phyloP scores from a whole-genome alignment of 2,113 vertebrate genomes.

The Cyphomyrus plagiostoma region DNA sequence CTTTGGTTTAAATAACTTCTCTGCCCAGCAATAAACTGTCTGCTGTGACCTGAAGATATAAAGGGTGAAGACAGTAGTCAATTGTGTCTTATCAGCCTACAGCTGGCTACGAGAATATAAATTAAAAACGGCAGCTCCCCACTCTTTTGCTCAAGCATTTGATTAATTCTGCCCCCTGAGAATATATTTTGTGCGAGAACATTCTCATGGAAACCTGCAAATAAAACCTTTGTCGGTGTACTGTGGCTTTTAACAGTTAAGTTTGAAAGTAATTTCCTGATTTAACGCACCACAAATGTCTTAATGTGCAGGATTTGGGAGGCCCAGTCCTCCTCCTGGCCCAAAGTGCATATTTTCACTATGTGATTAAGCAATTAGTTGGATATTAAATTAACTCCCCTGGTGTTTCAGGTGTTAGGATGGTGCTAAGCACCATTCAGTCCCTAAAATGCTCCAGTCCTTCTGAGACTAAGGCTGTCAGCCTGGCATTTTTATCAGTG shows the following conservation, averaged over 20 bases:
- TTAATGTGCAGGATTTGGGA: background rate
- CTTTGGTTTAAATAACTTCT: conserved; percentile 1
- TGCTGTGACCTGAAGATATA: background rate
- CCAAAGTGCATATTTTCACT: background rate
- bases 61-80: background rate
- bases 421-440: background rate
- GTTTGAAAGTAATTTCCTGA: background rate
- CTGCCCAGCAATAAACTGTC: background rate
- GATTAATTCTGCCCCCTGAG: background rate
- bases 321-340: background rate
- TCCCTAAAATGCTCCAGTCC: background rate
- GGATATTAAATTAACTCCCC: background rate
- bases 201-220: background rate
- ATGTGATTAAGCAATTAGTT: background rate
- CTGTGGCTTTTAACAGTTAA: background rate
- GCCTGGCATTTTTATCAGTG: background rate
- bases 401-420: background rate
- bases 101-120: background rate
- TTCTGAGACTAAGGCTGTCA: background rate
- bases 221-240: background rate
- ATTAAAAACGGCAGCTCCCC: background rate
- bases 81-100: background rate
- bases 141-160: background rate
- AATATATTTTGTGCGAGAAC: background rate
- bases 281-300: background rate